Conservation (phyloP, 1,140 invertebrate genomes). For the Lucilia sericata region DNA sequence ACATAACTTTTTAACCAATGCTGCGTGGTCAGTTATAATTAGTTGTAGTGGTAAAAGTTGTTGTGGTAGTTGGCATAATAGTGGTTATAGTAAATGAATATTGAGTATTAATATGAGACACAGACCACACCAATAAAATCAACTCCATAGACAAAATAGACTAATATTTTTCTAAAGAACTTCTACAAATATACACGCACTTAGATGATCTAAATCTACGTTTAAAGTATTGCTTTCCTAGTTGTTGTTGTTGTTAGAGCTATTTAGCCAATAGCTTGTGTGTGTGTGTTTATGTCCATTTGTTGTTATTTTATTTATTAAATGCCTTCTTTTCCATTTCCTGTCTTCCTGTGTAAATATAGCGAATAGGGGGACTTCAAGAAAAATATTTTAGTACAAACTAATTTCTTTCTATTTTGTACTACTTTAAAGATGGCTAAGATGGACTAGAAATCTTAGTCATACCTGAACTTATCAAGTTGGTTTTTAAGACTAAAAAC, state of each 20-base stretch:
- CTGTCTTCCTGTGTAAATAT: neutral
- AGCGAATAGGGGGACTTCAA: neutral
- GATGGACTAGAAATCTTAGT: no score
- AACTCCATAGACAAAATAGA: neutral
- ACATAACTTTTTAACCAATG: slow-evolving; percentile 25
- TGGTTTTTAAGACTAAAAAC: no score
- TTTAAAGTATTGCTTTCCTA: slow-evolving; percentile 3
- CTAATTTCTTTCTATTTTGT: no score
- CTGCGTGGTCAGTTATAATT: slow-evolving; percentile 40
- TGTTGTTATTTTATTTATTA: slow-evolving; percentile 25
- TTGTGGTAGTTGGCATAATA: neutral
- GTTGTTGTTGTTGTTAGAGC: neutral
- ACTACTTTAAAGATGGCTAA: no score
- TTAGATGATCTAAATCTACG: neutral
- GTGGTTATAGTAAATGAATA: neutral
- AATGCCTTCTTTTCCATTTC: slow-evolving; percentile 31
- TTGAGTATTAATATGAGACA: neutral
- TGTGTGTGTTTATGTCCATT: slow-evolving; percentile 21
- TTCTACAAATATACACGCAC: neutral
- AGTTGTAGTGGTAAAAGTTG: neutral
- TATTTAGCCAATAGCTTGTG: slow-evolving; percentile 33
- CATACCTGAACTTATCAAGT: no score
- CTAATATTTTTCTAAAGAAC: neutral
- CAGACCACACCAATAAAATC: slow-evolving; percentile 16
- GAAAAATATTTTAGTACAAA: no score